These are phyloP conservation scores for Characodon lateralis DNA, from an alignment of 2,797 vertebrate genomes.

Conservation along the genomic window DNA sequence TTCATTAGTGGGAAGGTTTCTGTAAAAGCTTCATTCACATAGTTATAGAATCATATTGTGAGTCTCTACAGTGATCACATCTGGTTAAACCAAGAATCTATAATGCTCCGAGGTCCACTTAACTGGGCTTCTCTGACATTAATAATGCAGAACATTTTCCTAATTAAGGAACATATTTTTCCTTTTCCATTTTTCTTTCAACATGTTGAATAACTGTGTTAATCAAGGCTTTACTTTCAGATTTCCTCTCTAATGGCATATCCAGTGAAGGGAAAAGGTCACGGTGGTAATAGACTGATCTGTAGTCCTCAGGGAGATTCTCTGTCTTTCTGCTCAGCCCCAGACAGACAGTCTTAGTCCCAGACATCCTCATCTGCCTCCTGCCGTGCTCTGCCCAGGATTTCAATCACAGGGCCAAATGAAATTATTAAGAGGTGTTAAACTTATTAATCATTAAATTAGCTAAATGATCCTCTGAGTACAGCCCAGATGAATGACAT, in stretches of 20 bases:
- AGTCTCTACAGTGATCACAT: constrained; percentile 69
- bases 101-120: constrained; percentile 76
- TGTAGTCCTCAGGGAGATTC: constrained; percentile 90
- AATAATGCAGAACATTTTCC: constrained; percentile 83
- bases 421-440: constrained; percentile 99
- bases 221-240: constrained; percentile 81
- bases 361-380: constrained; percentile 88
- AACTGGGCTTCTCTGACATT: constrained; percentile 72
- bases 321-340: constrained; percentile 44
- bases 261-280: constrained; percentile 90
- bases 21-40: constrained; percentile 44
- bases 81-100: constrained; percentile 73
- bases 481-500: constrained; percentile 92
- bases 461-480: constrained; percentile 97
- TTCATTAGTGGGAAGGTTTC: constrained; percentile 43
- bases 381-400: constrained; percentile 86
- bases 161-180: constrained; percentile 83
- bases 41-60: constrained; percentile 51
- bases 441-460: constrained; percentile 99
- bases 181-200: constrained; percentile 78
- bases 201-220: constrained; percentile 80
- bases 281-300: constrained; percentile 96
- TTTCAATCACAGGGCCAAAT: constrained; percentile 96
- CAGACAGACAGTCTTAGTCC: constrained; percentile 63
- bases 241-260: constrained; percentile 86